Base-by-base conservation (phyloP, 2,888 invertebrate species). In the Cephus pygmeus region DNA sequence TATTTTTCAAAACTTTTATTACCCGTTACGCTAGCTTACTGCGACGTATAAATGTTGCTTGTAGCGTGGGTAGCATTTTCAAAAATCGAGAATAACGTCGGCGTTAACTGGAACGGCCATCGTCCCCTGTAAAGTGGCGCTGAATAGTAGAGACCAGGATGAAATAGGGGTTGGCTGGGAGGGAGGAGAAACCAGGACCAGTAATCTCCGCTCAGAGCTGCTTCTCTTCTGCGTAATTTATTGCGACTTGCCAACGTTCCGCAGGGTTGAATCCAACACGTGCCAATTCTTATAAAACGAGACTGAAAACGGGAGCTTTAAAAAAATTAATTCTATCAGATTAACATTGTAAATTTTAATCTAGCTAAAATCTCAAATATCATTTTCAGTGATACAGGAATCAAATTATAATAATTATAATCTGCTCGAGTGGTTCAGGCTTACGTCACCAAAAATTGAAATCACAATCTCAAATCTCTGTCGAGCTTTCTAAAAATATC, bases 101-200 rank as follows among this genome's bases (percentile, higher is more conserved):
- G 9, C 23, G 23, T 23, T 56, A 75, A 80, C 79, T 77, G 81
- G 75, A 77, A 80, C 80, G 75, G 80, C 79, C 81, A 79, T 80
- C 78, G 76, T 80, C 79, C 79, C 56, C 79, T 4, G 36, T 75
- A 73, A 56, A 73, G 34, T 76, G 79, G 80, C 76, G 81, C 81
- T 81, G 81, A 81, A 81, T 81, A 81, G 81, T 79, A 78, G 81
- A 81, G 81, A 81, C 81, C 78, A 79, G 79, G 81, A 79, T 78
- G 79, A 81, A 78, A 81, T 79, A 81, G 81, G 79, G 79, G 79
- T 77, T 76, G 79, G 79, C 73, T 73, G 75, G 35, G 77, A 75
- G 76, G 79, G 79, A 81, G 79, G 81, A 81, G 79, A 79, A 81
- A 81, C 79, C 79, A 78, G 79, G 78, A 79, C 79, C 81, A 81